A percentile compares a stretch with the other conserved stretches of the same genome.
Conservation (phyloP, 30 jellyfish, hydroid and myxozoan genomes). For the Catostylus mosaicus region DNA sequence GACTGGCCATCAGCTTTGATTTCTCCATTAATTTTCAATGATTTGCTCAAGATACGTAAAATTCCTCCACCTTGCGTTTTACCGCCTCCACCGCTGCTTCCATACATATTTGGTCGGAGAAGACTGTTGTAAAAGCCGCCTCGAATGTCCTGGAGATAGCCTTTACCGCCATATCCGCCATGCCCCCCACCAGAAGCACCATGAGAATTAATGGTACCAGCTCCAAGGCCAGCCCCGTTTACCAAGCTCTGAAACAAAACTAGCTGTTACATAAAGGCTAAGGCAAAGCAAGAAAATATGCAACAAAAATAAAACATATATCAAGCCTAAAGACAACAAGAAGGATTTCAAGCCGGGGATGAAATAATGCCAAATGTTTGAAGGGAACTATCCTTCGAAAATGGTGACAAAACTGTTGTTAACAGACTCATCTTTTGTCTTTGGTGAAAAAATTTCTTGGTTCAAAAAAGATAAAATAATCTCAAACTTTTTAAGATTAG, state of each 20-base stretch:
- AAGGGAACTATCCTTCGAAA: too few species aligned
- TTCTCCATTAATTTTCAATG: slow-evolving; percentile 60
- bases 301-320: background rate
- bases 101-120: slow-evolving; percentile 45
- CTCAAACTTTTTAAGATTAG: too few species aligned
- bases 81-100: slow-evolving; percentile 71
- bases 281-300: background rate
- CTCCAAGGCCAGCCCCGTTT: slow-evolving; percentile 61
- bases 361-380: too few species aligned
- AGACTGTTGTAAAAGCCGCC: slow-evolving; percentile 59
- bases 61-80: slow-evolving; percentile 73
- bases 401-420: too few species aligned
- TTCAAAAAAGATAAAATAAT: too few species aligned
- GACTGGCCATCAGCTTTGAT: slow-evolving; percentile 65
- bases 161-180: slow-evolving; percentile 72
- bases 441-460: too few species aligned
- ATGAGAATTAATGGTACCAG: slow-evolving; percentile 45
- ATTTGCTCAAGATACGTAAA: slow-evolving; percentile 16
- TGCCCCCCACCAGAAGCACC: slow-evolving; percentile 82
- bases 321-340: background rate
- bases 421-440: too few species aligned
- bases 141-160: slow-evolving; percentile 36
- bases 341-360: too few species aligned
- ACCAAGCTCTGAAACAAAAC: slow-evolving; percentile 33
- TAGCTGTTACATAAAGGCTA: too few species aligned